Percentiles rank a stretch among this genome's conserved stretches.
Evolutionary conservation across 1,140 invertebrate genomes (phyloP).

Genomic region (Drosophila kurseongensis): DNA sequence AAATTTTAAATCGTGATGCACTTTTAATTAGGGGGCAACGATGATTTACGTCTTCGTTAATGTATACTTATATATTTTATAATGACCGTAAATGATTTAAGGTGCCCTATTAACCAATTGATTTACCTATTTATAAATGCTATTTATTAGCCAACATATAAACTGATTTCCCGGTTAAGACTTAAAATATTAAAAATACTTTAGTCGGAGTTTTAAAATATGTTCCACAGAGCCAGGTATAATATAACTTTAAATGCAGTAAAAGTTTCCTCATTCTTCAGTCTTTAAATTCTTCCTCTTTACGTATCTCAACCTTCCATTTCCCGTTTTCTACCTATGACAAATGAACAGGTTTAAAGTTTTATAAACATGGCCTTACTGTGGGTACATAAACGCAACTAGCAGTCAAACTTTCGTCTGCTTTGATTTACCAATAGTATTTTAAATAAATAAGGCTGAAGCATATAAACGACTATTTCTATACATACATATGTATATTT

Average conservation of each 20-base stretch:
- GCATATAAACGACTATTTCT: not conserved
- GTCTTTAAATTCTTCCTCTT: not conserved
- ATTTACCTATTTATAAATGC: too few species aligned
- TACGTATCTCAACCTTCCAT: not conserved
- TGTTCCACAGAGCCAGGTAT: too few species aligned
- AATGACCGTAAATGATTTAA: too few species aligned
- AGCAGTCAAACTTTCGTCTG: constrained; percentile 32
- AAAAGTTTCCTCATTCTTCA: not conserved
- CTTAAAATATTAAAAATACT: too few species aligned
- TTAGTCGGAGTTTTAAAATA: too few species aligned
- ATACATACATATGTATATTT: not conserved
- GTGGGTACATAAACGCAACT: constrained; percentile 11
- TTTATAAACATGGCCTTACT: not conserved
- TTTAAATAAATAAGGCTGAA: constrained; percentile 6
- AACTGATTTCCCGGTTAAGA: too few species aligned
- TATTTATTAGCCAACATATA: too few species aligned
- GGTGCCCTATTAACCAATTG: too few species aligned
- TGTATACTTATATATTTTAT: too few species aligned
- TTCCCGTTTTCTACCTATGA: constrained; percentile 2
- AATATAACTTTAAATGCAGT: not conserved
- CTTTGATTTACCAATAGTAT: constrained; percentile 2
- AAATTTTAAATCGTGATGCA: not conserved
- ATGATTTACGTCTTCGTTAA: too few species aligned
- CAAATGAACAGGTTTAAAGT: constrained; percentile 21
- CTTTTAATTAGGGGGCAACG: too few species aligned